Percentiles rank a stretch among this genome's conserved stretches.
Conservation (phyloP, 2,888 invertebrate genomes). For the Glaucopsyche alexis region DNA sequence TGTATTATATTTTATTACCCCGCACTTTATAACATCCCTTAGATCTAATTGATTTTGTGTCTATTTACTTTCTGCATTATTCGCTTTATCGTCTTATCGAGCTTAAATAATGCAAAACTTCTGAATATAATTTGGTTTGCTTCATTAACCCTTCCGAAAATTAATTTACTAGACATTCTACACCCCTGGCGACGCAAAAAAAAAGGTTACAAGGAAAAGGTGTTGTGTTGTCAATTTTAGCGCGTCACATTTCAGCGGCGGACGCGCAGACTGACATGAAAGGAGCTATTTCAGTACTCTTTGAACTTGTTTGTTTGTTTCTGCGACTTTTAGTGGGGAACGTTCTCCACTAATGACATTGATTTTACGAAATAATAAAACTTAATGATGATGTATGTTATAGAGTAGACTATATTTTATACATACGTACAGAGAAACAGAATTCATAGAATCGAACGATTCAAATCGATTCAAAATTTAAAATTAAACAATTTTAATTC, state of each 20-base stretch:
- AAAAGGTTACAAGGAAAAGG: conserved; percentile 9
- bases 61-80: too few species aligned
- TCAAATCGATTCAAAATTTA: too few species aligned
- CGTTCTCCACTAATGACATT: not conserved
- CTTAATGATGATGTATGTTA: not conserved
- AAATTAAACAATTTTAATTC: too few species aligned
- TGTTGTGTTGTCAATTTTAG: conserved; percentile 39
- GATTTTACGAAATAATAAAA: conserved; percentile 5
- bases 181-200: not conserved
- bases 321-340: conserved; percentile 62
- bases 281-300: conserved; percentile 76
- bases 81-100: too few species aligned
- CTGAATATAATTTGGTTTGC: too few species aligned
- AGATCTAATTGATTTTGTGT: too few species aligned
- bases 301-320: conserved; percentile 74
- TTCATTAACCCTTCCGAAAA: not conserved
- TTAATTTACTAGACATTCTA: not conserved
- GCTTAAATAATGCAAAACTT: too few species aligned
- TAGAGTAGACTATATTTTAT: too few species aligned
- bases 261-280: conserved; percentile 61
- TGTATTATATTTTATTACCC: too few species aligned
- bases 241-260: conserved; percentile 42
- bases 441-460: too few species aligned
- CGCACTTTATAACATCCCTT: too few species aligned
- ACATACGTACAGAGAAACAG: too few species aligned